These are phyloP conservation scores for Dicycla oo DNA, from an alignment of 2,888 invertebrate species.

Conservation along the genomic window DNA sequence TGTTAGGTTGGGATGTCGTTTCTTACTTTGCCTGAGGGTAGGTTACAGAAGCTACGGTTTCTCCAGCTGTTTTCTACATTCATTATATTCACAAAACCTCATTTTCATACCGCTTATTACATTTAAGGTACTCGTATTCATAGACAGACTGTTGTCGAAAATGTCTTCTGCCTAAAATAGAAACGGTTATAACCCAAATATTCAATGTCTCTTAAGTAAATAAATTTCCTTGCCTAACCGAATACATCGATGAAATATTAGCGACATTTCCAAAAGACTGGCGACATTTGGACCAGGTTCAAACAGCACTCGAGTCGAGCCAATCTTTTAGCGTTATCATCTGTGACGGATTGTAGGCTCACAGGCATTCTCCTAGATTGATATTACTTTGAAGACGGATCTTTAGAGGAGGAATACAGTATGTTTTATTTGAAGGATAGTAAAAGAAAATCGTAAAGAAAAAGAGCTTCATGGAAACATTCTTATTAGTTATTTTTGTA, in stretches of 20 bases:
- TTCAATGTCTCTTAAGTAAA: background rate
- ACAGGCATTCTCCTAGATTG: slow-evolving; percentile 18
- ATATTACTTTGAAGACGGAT: slow-evolving; percentile 37
- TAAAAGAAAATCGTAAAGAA: slow-evolving; percentile 7
- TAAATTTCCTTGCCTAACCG: slow-evolving; percentile 11
- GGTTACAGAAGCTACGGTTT: background rate
- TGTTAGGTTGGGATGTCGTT: background rate
- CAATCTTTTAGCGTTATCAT: slow-evolving; percentile 58
- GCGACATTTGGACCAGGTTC: slow-evolving; percentile 33
- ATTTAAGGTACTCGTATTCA: background rate
- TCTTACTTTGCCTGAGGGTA: slow-evolving; percentile 4
- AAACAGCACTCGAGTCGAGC: slow-evolving; percentile 22
- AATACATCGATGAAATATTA: slow-evolving; percentile 41
- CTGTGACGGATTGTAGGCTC: slow-evolving; percentile 38
- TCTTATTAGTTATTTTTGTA: background rate
- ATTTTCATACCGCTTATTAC: background rate
- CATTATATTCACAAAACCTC: background rate
- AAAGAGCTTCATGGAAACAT: background rate
- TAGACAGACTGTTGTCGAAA: slow-evolving; percentile 1
- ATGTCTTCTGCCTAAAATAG: slow-evolving; percentile 7
- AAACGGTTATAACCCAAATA: slow-evolving; percentile 5
- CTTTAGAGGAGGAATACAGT: background rate
- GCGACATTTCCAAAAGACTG: slow-evolving; percentile 22
- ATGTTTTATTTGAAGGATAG: slow-evolving; percentile 16
- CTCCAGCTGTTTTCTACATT: background rate